Conservation (phyloP, 1,140 invertebrate species). For the Formica exsecta region DNA sequence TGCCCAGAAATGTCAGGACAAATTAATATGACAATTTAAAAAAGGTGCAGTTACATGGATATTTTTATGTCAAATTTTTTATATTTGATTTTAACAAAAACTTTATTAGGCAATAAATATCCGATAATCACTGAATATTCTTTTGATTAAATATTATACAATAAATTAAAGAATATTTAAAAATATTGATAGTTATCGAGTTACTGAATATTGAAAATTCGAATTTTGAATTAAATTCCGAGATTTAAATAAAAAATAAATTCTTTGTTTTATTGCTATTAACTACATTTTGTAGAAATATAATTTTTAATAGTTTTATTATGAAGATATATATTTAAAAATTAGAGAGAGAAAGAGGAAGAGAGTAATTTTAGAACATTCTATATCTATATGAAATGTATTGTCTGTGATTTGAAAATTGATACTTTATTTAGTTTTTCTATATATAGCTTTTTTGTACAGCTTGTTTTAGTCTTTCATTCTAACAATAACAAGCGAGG, state of each 20-base stretch:
- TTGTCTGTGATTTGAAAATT: background rate
- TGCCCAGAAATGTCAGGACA: slow-evolving; percentile 15
- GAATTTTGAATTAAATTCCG: background rate
- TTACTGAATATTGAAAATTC: background rate
- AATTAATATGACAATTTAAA: slow-evolving; percentile 31
- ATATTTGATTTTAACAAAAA: background rate
- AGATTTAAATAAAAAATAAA: background rate
- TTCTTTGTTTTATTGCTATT: background rate
- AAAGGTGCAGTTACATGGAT: background rate
- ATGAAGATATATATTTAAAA: too few relatives aligned
- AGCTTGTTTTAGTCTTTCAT: slow-evolving; percentile 1
- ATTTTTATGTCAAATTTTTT: background rate
- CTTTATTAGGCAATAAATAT: background rate
- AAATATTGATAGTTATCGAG: background rate
- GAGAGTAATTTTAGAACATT: background rate
- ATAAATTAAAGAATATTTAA: background rate
- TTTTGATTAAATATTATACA: background rate
- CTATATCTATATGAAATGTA: background rate
- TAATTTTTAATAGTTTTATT: slow-evolving; percentile 4
- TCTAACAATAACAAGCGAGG: slow-evolving; percentile 19
- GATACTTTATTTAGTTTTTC: background rate
- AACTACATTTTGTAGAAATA: background rate
- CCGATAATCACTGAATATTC: background rate
- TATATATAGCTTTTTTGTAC: background rate
- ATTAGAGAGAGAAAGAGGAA: too few relatives aligned